Evolutionary conservation across 1,140 invertebrate species (phyloP), one percentile per base, ranked within the genome.

Genomic region (Bathynomus jamesi): DNA sequence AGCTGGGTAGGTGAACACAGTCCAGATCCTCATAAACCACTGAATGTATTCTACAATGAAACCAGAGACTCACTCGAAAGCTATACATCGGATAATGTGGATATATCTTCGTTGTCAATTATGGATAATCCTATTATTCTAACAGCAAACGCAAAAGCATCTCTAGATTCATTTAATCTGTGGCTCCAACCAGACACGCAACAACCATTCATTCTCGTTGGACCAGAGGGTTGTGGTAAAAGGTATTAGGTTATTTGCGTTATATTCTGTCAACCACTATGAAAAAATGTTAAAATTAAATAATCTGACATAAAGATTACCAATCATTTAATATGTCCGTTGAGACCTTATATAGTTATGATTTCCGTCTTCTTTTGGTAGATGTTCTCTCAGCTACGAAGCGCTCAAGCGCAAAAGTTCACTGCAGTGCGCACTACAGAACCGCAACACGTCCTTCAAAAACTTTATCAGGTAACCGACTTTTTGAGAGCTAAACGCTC

Each of bases 401-500:
- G 86, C 63, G 85, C 84, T 17, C 85, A 90, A 76, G 82, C 92
- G 86, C 89, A 0, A 87, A 85, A 29, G 86, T 95, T 40, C 87
- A 93, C 80, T 95, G 92, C 80, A 89, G 87, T 76, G 87, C 90
- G n/a, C 87, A 90, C 24, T 79, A 88, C 91, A 11, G 87, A 84
- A 25, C 88, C 91, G 0, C 80, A 84, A 29, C 87, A 91, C 80
- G 83, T 93, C n/a, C 82, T 92, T 24, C 87, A 91, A 79, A 89
- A 89, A 79, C 82, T 94, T 60, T 82, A 83, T 64, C 89, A 91
- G 69, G 75, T 71, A 40, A 32, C 31, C 28, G 62, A 8, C n/a
- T n/a, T n/a, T n/a, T n/a, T n/a, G n/a, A n/a, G n/a, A n/a, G n/a
- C n/a, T n/a, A 28, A n/a, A 63, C 27, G 8, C 2, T 1, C 2